Percentiles rank a stretch among this genome's conserved stretches.
phyloP scores from a whole-genome alignment of 2,113 vertebrate genomes.

The Macrotis lagotis region DNA sequence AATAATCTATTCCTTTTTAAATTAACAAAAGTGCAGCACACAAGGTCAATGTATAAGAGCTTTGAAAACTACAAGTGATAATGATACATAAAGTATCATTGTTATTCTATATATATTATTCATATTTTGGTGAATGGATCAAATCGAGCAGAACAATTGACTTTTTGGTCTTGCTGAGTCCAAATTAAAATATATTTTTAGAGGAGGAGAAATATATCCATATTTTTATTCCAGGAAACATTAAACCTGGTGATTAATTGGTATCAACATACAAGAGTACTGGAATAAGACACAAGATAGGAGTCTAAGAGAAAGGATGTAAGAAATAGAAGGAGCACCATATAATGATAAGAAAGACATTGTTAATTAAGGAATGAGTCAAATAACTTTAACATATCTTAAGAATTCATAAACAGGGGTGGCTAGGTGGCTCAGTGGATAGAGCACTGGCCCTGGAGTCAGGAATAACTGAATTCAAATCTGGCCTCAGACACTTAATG shows the following conservation, averaged over 20 bases:
- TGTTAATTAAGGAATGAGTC: neutral
- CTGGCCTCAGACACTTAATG: too few species aligned
- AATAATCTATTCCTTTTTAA: constrained; percentile 42
- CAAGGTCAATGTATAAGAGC: constrained; percentile 41
- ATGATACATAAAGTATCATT: neutral
- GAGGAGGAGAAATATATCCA: neutral
- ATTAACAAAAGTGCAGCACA: constrained; percentile 28
- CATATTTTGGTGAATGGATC: neutral
- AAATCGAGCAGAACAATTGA: too few species aligned
- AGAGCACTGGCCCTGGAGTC: too few species aligned
- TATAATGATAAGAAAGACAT: neutral
- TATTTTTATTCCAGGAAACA: neutral
- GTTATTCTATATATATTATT: neutral
- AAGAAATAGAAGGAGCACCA: neutral
- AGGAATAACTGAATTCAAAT: too few species aligned
- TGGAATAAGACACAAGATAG: neutral
- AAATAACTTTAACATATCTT: neutral
- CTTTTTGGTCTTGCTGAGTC: neutral
- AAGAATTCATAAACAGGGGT: neutral
- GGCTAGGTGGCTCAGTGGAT: too few species aligned
- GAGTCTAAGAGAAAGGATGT: neutral
- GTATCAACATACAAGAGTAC: neutral
- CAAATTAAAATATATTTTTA: neutral
- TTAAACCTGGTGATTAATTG: neutral
- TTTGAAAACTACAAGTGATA: constrained; percentile 25